Percentiles rank a stretch among this genome's conserved stretches.
Evolutionary conservation across 2,888 invertebrate species (phyloP).

Genomic region (Silvanus unidentatus): DNA sequence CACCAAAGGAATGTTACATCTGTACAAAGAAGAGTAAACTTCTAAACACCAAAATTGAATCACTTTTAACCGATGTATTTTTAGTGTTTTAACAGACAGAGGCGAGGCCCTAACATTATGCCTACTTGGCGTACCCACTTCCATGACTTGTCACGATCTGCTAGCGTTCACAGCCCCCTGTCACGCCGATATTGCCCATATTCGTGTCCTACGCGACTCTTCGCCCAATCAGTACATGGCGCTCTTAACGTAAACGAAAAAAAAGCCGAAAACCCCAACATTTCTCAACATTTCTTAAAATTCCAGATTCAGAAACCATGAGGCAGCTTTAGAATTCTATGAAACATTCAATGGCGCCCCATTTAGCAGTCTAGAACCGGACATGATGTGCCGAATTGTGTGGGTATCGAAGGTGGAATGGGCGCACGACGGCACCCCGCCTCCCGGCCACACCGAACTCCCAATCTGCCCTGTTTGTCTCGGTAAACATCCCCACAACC

Average conservation of each 20-base stretch:
- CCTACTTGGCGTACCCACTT: slow-evolving; percentile 82
- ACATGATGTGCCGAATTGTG: slow-evolving; percentile 85
- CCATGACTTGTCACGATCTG: slow-evolving; percentile 88
- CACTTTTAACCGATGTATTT: slow-evolving; percentile 12
- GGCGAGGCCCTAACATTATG: slow-evolving; percentile 79
- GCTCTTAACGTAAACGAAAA: slow-evolving; percentile 75
- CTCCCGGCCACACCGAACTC: slow-evolving; percentile 83
- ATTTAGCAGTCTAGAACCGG: slow-evolving; percentile 90
- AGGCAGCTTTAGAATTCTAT: slow-evolving; percentile 87
- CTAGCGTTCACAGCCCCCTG: slow-evolving; percentile 92
- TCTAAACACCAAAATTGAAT: background rate
- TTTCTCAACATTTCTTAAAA: slow-evolving; percentile 18
- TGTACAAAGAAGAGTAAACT: slow-evolving; percentile 91
- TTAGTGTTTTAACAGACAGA: slow-evolving; percentile 39
- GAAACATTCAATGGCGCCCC: slow-evolving; percentile 86
- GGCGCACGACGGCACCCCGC: slow-evolving; percentile 62
- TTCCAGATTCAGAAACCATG: slow-evolving; percentile 61
- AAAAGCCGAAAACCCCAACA: too few relatives aligned
- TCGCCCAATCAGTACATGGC: slow-evolving; percentile 98
- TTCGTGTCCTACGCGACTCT: slow-evolving; percentile 86
- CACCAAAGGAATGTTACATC: slow-evolving; percentile 92
- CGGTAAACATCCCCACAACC: slow-evolving; percentile 55
- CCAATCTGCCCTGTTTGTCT: slow-evolving; percentile 95
- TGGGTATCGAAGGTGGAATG: slow-evolving; percentile 93
- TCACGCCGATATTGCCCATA: slow-evolving; percentile 81